These are phyloP conservation scores for Antheraea yamamai DNA, from an alignment of 2,888 invertebrate genomes.

Conservation along the genomic window DNA sequence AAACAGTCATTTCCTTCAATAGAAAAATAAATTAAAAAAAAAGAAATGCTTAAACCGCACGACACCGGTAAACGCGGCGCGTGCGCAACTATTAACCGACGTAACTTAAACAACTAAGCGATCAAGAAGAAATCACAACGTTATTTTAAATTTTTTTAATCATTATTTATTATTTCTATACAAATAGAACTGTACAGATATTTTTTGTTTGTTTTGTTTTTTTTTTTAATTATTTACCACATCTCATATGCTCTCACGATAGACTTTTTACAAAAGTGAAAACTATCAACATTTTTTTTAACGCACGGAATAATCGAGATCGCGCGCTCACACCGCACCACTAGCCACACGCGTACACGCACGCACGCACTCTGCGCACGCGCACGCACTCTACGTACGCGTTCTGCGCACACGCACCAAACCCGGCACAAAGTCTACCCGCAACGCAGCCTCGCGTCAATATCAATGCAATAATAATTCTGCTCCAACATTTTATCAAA, in stretches of 20 bases:
- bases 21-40: slow-evolving; percentile 70
- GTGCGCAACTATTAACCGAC: slow-evolving; percentile 46
- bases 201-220: slow-evolving; percentile 42
- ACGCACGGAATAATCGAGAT: slow-evolving; percentile 76
- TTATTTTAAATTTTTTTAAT: slow-evolving; percentile 78
- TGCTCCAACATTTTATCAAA: not conserved
- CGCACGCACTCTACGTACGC: not conserved
- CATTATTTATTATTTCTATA: slow-evolving; percentile 83
- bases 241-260: slow-evolving; percentile 78
- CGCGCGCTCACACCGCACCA: slow-evolving; percentile 52
- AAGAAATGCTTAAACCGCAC: slow-evolving; percentile 62
- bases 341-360: slow-evolving; percentile 32
- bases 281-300: slow-evolving; percentile 71
- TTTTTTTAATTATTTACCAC: slow-evolving; percentile 70
- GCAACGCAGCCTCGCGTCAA: not conserved
- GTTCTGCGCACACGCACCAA: not conserved
- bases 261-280: slow-evolving; percentile 84
- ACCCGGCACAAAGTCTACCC: slow-evolving; percentile 17
- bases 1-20: slow-evolving; percentile 75
- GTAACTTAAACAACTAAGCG: slow-evolving; percentile 26
- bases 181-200: slow-evolving; percentile 84
- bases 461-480: not conserved
- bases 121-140: slow-evolving; percentile 77
- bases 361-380: slow-evolving; percentile 19
- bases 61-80: slow-evolving; percentile 47